A percentile compares a stretch with the other conserved stretches of the same genome.
Conservation (phyloP, 2,888 invertebrate genomes). For the Vandiemenella viatica region DNA sequence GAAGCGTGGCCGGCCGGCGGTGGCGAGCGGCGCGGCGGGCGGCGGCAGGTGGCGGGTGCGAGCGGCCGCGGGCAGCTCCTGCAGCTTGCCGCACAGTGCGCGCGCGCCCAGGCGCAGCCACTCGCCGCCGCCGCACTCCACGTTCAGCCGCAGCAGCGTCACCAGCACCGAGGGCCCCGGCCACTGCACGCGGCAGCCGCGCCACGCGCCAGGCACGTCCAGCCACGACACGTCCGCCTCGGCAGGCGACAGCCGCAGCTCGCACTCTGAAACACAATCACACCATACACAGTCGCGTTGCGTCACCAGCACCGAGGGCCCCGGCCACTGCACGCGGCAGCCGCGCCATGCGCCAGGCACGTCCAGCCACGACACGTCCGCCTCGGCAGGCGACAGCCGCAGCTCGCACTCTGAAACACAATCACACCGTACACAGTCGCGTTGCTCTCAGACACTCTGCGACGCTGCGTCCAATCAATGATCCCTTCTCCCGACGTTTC, state of each 20-base stretch:
- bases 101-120: constrained; percentile 36
- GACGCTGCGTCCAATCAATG: too few species aligned
- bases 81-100: constrained; percentile 49
- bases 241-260: constrained; percentile 34
- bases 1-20: constrained; percentile 43
- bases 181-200: constrained; percentile 39
- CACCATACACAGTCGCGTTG: too few species aligned
- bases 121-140: constrained; percentile 46
- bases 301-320: constrained; percentile 36
- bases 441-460: too few species aligned
- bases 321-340: constrained; percentile 35
- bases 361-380: constrained; percentile 37
- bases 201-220: constrained; percentile 33
- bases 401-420: constrained; percentile 44
- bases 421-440: too few species aligned
- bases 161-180: constrained; percentile 33
- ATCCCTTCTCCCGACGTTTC: too few species aligned
- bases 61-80: constrained; percentile 43
- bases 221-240: constrained; percentile 36
- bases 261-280: constrained; percentile 42
- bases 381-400: constrained; percentile 32
- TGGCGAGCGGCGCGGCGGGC: constrained; percentile 20
- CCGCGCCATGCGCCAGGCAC: constrained; percentile 33
- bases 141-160: constrained; percentile 51
- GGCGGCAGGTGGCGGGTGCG: constrained; percentile 44